Evolutionary conservation across 2,888 invertebrate genomes (phyloP).

Genomic region (Xanthia togata): DNA sequence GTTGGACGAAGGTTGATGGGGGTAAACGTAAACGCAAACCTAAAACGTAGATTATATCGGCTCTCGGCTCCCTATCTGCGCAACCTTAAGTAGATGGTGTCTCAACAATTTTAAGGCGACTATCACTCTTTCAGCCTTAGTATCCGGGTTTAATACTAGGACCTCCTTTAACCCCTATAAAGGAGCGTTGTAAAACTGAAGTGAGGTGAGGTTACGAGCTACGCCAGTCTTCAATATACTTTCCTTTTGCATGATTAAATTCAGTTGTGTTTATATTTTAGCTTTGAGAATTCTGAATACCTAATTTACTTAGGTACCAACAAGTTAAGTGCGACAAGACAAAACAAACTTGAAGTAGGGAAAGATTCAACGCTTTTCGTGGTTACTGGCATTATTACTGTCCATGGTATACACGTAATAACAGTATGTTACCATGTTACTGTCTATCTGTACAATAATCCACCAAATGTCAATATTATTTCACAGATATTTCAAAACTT

Average conservation of each 20-base stretch:
- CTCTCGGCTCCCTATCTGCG: slow-evolving; percentile 30
- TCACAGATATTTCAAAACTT: slow-evolving; percentile 4
- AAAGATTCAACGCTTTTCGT: not conserved
- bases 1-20: slow-evolving; percentile 73
- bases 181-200: slow-evolving; percentile 59
- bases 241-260: slow-evolving; percentile 50
- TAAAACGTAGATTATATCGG: slow-evolving; percentile 62
- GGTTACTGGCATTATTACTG: not conserved
- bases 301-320: not conserved
- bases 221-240: slow-evolving; percentile 36
- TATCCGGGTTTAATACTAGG: slow-evolving; percentile 43
- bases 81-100: slow-evolving; percentile 49
- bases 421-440: too few species aligned
- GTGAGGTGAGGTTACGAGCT: slow-evolving; percentile 56
- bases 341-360: not conserved
- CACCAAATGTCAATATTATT: slow-evolving; percentile 31
- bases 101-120: slow-evolving; percentile 35
- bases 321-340: slow-evolving; percentile 14
- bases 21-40: slow-evolving; percentile 71
- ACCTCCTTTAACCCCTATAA: slow-evolving; percentile 45
- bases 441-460: not conserved
- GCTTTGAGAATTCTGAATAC: slow-evolving; percentile 7
- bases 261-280: slow-evolving; percentile 28
- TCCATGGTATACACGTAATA: too few species aligned
- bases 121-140: slow-evolving; percentile 32